phyloP scores from a whole-genome alignment of 2,113 vertebrate species.

The Chauna torquata region DNA sequence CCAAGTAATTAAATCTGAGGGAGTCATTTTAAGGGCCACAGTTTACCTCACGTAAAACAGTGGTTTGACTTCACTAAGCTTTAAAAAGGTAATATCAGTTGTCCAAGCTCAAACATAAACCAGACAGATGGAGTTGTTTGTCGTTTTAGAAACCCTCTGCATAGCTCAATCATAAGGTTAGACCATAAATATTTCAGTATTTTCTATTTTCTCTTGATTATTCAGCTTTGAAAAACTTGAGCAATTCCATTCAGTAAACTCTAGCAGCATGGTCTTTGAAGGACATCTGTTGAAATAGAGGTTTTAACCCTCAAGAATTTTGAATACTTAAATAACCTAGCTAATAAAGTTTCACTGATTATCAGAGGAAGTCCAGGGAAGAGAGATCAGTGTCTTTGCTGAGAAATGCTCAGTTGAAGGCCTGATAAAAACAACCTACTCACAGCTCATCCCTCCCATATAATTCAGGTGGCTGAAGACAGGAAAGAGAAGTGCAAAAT shows the following conservation, averaged over 20 bases:
- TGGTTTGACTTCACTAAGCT: not conserved
- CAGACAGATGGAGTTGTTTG: not conserved
- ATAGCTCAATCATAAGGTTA: not conserved
- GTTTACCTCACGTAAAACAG: not conserved
- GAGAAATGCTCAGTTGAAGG: not conserved
- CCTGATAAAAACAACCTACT: not conserved
- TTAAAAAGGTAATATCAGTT: not conserved
- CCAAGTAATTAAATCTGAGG: not conserved
- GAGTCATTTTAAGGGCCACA: not conserved
- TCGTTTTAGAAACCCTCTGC: not conserved
- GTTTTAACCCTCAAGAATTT: not conserved
- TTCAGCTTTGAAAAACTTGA: not conserved
- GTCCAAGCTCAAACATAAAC: not conserved
- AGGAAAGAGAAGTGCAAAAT: not conserved
- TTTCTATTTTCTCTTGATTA: not conserved
- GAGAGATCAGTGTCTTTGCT: not conserved
- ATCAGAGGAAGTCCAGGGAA: not conserved
- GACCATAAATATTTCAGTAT: not conserved
- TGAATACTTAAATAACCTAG: not conserved
- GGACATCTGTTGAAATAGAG: not conserved
- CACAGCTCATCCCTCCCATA: not conserved
- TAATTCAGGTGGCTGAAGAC: not conserved
- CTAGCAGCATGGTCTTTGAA: not conserved
- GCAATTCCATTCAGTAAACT: not conserved
- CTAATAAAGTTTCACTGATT: not conserved